These are phyloP conservation scores for Nemapogon koenigi DNA, from an alignment of 2,888 invertebrate species.

Conservation along the genomic window DNA sequence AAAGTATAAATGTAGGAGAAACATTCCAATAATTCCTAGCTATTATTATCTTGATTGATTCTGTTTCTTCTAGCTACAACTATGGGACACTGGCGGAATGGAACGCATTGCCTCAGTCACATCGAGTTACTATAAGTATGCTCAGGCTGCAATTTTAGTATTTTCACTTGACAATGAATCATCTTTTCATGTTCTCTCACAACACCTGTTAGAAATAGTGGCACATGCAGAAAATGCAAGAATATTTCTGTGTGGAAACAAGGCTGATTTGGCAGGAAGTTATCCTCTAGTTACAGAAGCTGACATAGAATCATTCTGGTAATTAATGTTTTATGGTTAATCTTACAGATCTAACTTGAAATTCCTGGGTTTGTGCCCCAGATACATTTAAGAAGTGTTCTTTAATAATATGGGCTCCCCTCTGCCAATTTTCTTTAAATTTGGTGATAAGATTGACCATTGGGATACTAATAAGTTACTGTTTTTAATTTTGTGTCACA, in stretches of 20 bases:
- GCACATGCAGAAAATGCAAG: slow-evolving; percentile 95
- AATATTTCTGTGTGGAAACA: slow-evolving; percentile 94
- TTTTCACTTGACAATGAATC: slow-evolving; percentile 91
- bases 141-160: slow-evolving; percentile 91
- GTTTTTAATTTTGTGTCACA: too few relatives aligned
- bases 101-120: slow-evolving; percentile 95
- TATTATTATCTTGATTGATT: too few relatives aligned
- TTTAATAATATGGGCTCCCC: too few relatives aligned
- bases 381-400: too few relatives aligned
- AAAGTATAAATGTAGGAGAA: neutral
- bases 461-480: too few relatives aligned
- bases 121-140: slow-evolving; percentile 94
- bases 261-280: slow-evolving; percentile 78
- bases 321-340: slow-evolving; percentile 19
- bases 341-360: too few relatives aligned
- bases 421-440: too few relatives aligned
- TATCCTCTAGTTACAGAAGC: slow-evolving; percentile 83
- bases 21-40: neutral
- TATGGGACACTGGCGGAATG: slow-evolving; percentile 98
- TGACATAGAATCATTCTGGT: slow-evolving; percentile 90
- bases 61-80: slow-evolving; percentile 73
- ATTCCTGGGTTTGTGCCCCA: too few relatives aligned
- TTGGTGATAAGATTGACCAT: too few relatives aligned
- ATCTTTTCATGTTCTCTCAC: slow-evolving; percentile 90
- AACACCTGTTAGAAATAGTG: slow-evolving; percentile 91